phyloP scores from a whole-genome alignment of 2,797 vertebrate species.

The Hippocampus kuda region DNA sequence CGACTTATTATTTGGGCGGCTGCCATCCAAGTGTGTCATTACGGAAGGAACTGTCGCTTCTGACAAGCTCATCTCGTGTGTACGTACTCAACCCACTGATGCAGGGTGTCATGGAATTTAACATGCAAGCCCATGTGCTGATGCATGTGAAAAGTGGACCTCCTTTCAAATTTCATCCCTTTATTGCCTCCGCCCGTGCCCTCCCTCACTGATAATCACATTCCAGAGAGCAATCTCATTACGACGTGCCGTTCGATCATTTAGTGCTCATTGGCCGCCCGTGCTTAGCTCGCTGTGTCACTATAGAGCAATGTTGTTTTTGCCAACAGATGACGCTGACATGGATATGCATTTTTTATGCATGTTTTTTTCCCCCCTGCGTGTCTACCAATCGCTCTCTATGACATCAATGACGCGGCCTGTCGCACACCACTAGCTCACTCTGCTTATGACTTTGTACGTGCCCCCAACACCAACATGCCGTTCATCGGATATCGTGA shows the following conservation, averaged over 20 bases:
- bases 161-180: constrained; percentile 57
- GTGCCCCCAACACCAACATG: background rate
- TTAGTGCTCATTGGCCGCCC: constrained; percentile 34
- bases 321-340: background rate
- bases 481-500: too few relatives aligned
- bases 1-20: constrained; percentile 22
- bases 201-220: constrained; percentile 53
- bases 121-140: constrained; percentile 58
- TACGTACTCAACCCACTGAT: constrained; percentile 66
- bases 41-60: constrained; percentile 12
- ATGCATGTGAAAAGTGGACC: constrained; percentile 46
- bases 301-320: background rate
- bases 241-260: constrained; percentile 57
- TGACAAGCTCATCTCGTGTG: constrained; percentile 54
- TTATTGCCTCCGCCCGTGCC: constrained; percentile 38
- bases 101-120: constrained; percentile 63
- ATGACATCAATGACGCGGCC: background rate
- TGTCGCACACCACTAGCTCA: background rate
- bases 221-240: constrained; percentile 61
- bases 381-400: background rate
- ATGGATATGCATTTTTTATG: background rate
- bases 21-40: constrained; percentile 18
- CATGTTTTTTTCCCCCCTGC: background rate
- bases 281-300: constrained; percentile 4
- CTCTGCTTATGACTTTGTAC: background rate